Evolutionary conservation across 1,140 invertebrate genomes (phyloP), one percentile per base, ranked within the genome.

Genomic region (Penaeus chinensis): DNA sequence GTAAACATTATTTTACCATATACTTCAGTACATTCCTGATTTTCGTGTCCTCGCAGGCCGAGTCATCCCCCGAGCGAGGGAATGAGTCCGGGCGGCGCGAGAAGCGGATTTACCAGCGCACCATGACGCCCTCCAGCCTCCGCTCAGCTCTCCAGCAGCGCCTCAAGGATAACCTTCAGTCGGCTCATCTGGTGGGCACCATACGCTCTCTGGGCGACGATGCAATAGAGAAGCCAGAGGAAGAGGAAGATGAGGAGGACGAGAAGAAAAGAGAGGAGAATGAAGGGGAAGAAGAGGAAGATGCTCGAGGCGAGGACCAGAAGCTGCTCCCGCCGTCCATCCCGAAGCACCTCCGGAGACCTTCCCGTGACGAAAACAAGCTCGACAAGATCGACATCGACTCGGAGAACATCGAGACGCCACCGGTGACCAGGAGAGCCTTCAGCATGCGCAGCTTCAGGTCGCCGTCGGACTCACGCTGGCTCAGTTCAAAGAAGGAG

Each of bases 371-470:
- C 47, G 91, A 91, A 69, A 90, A 90, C 7, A 92, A 94, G 91
- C 90, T 92, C 90, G 95, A 96, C 90, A 95, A 95, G 91, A 95
- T 96, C 42, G 96, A 97, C 91, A 96, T 97, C 19, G 96, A 98
- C 91, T 96, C 96, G 5, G 96, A 98, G 90, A 98, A 98, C 90
- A 96, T 97, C 24, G 96, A 97, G 93, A 97, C 96, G 10, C 96
- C 96, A 10, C 96, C 96, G 1, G 95, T 95, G 0, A 95, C 95
- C 19, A 93, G 96, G 83, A 94, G 95, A 91, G 92, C 95, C 5
- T 95, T 95, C 91, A 94, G 93, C 87, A 63, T 77, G 65, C 84
- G 90, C 37, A 90, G 91, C 65, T 91, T 91, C 62, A 81, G 87
- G 24, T 89, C 88, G 18, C 84, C 88, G 7, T 27, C 37, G 37